phyloP scores from a whole-genome alignment of 2,113 vertebrate species.

The Lophochroa leadbeateri region DNA sequence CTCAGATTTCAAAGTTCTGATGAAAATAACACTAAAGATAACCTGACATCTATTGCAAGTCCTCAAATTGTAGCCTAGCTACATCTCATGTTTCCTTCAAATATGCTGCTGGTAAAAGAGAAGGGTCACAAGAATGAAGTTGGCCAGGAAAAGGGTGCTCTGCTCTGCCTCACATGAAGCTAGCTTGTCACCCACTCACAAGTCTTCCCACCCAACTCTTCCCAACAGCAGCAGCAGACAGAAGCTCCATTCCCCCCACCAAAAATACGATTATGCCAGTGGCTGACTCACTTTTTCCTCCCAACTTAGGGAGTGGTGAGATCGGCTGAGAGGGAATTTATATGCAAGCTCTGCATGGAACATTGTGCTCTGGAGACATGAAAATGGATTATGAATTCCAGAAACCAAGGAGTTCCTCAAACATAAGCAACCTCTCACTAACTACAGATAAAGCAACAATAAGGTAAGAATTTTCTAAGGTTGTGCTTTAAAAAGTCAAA shows the following conservation, averaged over 20 bases:
- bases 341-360: not conserved
- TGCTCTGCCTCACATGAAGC: not conserved
- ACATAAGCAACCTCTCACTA: not conserved
- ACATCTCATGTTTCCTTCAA: not conserved
- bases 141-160: not conserved
- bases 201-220: not conserved
- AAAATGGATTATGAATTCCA: not conserved
- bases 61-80: not conserved
- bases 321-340: not conserved
- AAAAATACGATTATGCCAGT: not conserved
- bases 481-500: not conserved
- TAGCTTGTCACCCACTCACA: not conserved
- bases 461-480: not conserved
- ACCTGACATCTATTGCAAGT: not conserved
- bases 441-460: not conserved
- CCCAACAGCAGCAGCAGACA: not conserved
- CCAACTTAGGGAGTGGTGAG: not conserved
- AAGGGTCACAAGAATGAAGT: not conserved
- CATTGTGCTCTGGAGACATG: not conserved
- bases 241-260: not conserved
- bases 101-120: not conserved
- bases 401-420: not conserved
- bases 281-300: not conserved
- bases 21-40: not conserved
- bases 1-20: not conserved